Evolutionary conservation across 2,113 vertebrate genomes (phyloP).

Genomic region (Emydocephalus ijimae): DNA sequence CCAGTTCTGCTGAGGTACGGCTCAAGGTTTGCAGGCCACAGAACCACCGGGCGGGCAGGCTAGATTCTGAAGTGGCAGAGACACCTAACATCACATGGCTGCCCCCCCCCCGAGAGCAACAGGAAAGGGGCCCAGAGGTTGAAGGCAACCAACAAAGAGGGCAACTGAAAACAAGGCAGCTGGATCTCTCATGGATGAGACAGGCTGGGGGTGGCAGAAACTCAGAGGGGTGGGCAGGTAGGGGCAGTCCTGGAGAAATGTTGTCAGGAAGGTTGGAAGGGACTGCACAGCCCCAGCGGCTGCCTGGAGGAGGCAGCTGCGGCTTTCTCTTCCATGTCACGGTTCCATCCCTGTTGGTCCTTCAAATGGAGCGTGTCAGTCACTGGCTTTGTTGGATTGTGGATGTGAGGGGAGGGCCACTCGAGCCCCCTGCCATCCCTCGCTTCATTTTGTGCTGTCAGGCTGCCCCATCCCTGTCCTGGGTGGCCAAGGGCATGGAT

Average conservation of each 20-base stretch:
- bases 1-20: background rate
- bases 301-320: background rate
- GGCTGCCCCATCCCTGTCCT: too few relatives aligned
- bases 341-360: background rate
- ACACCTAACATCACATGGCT: background rate
- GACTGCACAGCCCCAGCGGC: background rate
- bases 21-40: background rate
- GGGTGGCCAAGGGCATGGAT: too few relatives aligned
- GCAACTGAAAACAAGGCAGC: background rate
- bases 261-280: background rate
- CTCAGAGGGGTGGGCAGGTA: background rate
- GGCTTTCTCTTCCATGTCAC: background rate
- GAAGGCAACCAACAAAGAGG: background rate
- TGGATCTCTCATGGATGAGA: background rate
- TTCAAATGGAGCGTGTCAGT: background rate
- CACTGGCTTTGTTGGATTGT: too few relatives aligned
- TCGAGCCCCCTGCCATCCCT: background rate
- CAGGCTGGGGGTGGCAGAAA: background rate
- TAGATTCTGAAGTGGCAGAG: background rate
- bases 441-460: background rate
- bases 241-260: background rate
- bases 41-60: background rate
- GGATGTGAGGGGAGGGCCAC: too few relatives aligned
- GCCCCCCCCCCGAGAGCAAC: background rate
- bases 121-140: background rate